phyloP scores from a whole-genome alignment of 2,797 vertebrate genomes.

The Schizopygopsis pylzovi region DNA sequence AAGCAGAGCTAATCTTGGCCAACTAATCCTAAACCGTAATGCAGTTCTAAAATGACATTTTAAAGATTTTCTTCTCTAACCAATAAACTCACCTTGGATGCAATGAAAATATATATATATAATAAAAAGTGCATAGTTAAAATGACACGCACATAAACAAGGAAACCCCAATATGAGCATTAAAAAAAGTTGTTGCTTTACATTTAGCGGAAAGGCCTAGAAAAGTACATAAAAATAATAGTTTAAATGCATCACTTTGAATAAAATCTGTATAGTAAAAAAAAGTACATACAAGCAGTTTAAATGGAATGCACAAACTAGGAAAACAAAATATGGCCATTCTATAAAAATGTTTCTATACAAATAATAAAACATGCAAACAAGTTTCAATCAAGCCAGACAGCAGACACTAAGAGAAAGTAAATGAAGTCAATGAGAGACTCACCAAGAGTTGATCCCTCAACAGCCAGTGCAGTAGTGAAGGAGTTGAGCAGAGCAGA shows the following conservation, averaged over 20 bases:
- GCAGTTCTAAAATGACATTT: not conserved
- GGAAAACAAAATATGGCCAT: not conserved
- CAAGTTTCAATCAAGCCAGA: not conserved
- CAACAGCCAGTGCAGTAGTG: conserved; percentile 31
- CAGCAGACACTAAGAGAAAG: conserved; percentile 25
- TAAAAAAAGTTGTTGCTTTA: not conserved
- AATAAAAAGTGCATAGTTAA: not conserved
- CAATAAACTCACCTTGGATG: not conserved
- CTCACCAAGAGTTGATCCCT: conserved; percentile 53
- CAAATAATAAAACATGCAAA: not conserved
- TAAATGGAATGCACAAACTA: not conserved
- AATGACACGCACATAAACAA: not conserved
- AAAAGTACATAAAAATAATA: not conserved
- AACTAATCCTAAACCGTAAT: not conserved
- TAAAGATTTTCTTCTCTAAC: not conserved
- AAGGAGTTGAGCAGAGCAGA: conserved; percentile 12
- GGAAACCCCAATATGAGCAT: not conserved
- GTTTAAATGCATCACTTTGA: too few species aligned
- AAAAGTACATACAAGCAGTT: too few species aligned
- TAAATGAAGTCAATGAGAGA: conserved; percentile 4
- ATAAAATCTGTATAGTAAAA: too few species aligned
- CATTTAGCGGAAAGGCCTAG: not conserved
- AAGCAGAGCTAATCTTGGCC: not conserved
- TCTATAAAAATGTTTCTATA: not conserved
- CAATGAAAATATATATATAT: not conserved